Base-by-base conservation (phyloP, 2,113 vertebrate genomes). In the Probosciger aterrimus region DNA sequence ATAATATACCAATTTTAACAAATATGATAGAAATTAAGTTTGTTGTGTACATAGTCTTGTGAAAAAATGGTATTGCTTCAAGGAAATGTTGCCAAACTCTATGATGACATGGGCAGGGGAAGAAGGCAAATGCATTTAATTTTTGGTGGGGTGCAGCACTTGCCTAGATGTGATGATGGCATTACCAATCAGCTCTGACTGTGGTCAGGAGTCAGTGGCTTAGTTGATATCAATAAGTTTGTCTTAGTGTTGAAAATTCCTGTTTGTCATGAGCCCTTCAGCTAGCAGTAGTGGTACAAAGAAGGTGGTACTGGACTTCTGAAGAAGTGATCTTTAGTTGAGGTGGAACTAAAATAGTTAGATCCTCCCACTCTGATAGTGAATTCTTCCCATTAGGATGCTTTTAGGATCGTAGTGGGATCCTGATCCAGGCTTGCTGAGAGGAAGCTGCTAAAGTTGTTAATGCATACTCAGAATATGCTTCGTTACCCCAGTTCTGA, bases 281-380 rank as follows among this genome's bases (percentile, higher is more conserved):
- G 57, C 0, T 75, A 57, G 24, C 24, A 13, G 39, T 67, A 63
- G 31, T 31, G 31, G 18, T 44, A 44, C 23, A 33, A 24, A 52
- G 52, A 18, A 18, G 18, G 11, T n/a, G 14, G 16, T 39, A 11
- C 1, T 50, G 31, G 73, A 18, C 22, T 89, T 55, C 12, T 57
- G 44, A 18, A 55, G 43, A 50, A 46, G 39, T 43, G 10, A 8
- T 78, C 49, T 24, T 60, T 8, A 18, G 15, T 1, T 4, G 1
- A 10, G 0, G 0, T 35, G 49, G 49, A 39, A 7, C 35, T 80
- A 43, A 43, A 30, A 4, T 44, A 57, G 31, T 9, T 39, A 27
- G 18, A 59, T 82, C 12, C 14, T 91, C 28, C 28, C 1, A 1
- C 20, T 67, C 10, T 37, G n/a, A 4, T 67, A 55, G 37, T 33